These are phyloP conservation scores for Coracopsis vasa DNA, from an alignment of 2,113 vertebrate species.

Conservation along the genomic window DNA sequence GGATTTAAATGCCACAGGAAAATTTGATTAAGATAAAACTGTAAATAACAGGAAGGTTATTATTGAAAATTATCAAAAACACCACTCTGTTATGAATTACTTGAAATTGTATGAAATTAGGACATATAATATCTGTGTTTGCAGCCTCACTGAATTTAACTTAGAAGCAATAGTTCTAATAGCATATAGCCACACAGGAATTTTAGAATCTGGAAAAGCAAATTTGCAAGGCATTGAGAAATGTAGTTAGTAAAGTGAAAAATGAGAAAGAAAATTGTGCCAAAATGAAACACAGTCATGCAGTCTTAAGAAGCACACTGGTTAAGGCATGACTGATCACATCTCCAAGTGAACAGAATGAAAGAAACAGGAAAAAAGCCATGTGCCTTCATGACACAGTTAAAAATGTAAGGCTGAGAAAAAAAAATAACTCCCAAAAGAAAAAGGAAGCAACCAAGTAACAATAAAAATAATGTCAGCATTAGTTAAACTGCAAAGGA, in stretches of 20 bases:
- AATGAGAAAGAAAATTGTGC: not conserved
- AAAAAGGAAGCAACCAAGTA: not conserved
- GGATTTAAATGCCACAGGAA: not conserved
- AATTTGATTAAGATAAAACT: not conserved
- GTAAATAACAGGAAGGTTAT: not conserved
- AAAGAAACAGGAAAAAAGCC: not conserved
- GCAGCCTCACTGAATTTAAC: not conserved
- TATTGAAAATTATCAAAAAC: not conserved
- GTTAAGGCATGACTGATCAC: conserved; percentile 27
- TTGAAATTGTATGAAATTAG: not conserved
- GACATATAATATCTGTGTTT: not conserved
- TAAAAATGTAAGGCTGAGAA: not conserved
- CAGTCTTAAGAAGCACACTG: not conserved
- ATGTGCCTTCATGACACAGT: not conserved
- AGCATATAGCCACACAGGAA: not conserved
- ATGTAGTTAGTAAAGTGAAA: not conserved
- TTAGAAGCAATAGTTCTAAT: not conserved
- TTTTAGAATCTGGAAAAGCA: not conserved
- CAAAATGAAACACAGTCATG: not conserved
- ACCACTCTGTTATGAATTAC: not conserved
- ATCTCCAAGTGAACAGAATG: conserved; percentile 11
- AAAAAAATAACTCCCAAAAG: not conserved
- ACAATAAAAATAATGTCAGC: not conserved
- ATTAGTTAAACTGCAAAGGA: not conserved
- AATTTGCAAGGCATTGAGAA: not conserved